Percentiles rank a stretch among this genome's conserved stretches.
These are phyloP conservation scores for Mus musculus DNA, from an alignment of 2,113 vertebrate species.

Conservation along the genomic window DNA sequence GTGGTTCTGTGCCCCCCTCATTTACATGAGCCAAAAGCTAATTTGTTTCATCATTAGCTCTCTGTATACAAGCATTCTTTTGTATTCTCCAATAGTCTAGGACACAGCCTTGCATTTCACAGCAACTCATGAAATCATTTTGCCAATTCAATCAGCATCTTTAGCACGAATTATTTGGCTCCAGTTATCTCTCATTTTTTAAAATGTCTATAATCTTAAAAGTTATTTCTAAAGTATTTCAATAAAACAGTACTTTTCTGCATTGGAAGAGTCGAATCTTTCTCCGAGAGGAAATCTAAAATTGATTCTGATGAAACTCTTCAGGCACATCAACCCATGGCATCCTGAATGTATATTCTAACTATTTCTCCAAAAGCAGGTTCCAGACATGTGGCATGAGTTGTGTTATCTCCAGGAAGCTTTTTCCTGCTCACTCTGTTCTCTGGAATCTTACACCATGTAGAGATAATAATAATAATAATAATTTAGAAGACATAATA, in stretches of 20 bases:
- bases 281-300: slow-evolving; percentile 31
- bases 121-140: slow-evolving; percentile 25
- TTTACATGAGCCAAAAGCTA: not conserved
- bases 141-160: slow-evolving; percentile 32
- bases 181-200: not conserved
- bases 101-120: not conserved
- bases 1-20: not conserved
- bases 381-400: not conserved
- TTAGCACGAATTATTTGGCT: slow-evolving; percentile 41
- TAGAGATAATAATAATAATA: not conserved
- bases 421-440: not conserved
- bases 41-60: slow-evolving; percentile 9
- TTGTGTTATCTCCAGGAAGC: not conserved
- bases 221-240: slow-evolving; percentile 11
- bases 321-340: not conserved
- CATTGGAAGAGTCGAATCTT: slow-evolving; percentile 27
- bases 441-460: not conserved
- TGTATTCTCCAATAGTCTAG: not conserved
- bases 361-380: not conserved
- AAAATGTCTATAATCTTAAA: slow-evolving; percentile 22
- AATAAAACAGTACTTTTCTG: slow-evolving; percentile 44
- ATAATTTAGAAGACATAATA: not conserved
- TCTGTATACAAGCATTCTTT: not conserved
- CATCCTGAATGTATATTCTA: not conserved
- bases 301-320: slow-evolving; percentile 27